Base-by-base conservation (phyloP, 2,113 vertebrate species). In the Lophius piscatorius region DNA sequence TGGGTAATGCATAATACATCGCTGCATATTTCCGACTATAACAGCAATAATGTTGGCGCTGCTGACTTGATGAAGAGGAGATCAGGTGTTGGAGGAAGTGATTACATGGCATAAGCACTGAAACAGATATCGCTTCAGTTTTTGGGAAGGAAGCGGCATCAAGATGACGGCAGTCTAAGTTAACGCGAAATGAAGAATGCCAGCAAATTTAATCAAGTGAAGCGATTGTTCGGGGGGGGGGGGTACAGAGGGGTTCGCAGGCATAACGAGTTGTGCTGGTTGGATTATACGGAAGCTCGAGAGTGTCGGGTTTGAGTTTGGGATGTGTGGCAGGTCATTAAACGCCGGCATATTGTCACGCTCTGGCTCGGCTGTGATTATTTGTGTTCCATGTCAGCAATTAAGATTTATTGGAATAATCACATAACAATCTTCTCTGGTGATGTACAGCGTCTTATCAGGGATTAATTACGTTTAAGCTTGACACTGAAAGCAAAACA, bases 1-100 rank as follows among this genome's bases (percentile, higher is more conserved):
- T 74, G n/a, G 62, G 81, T 80, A 78, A 89, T 90, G 83, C 84
- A 86, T 88, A 87, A 88, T 88, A 74, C 83, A 87, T 86, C 49
- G 49, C 77, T 61, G 58, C 80, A 67, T 74, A 83, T 83, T 83
- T 86, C 77, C 22, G 41, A 72, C 66, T 62, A 74, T 82, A 85
- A 77, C 76, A 76, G 82, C 86, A 81, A 85, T 85, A 87, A 86
- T 76, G 76, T 76, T 45, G 54, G 64, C 50, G n/a, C 31, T 24
- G 31, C 59, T 36, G 76, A 76, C 76, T 81, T 83, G 74, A 81
- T 81, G 62, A 84, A 87, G 80, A 81, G 74, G 67, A 63, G 77
- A 87, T 88, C 83, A 76, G 82, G 80, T 88, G 78, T 66, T 61
- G 63, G 68, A 64, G 82, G 77, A 84, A 88, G 84, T 80, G 84